Conservation (phyloP, 1,140 invertebrate genomes). For the Heliconius congener region DNA sequence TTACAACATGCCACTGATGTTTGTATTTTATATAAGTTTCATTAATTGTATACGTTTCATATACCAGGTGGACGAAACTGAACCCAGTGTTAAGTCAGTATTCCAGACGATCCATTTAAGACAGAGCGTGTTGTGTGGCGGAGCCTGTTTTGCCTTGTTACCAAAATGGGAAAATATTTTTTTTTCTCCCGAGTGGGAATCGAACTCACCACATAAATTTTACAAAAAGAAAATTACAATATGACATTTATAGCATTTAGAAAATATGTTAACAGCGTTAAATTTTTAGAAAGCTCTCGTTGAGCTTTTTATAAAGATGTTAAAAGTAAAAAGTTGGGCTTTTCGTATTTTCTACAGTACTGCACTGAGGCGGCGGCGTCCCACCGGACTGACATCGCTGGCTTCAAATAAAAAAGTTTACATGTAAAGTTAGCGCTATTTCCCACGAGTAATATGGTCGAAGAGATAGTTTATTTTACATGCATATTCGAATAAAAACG, state of each 20-base stretch:
- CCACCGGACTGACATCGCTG: neutral
- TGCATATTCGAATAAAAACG: too few species aligned
- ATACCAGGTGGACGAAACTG: too few species aligned
- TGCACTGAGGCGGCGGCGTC: neutral
- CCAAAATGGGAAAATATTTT: too few species aligned
- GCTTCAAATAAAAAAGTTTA: conserved; percentile 2
- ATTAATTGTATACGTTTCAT: too few species aligned
- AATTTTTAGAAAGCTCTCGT: neutral
- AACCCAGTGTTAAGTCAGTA: too few species aligned
- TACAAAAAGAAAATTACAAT: too few species aligned
- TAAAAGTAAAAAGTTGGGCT: neutral
- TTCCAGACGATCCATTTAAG: too few species aligned
- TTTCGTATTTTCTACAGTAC: neutral
- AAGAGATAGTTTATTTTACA: neutral
- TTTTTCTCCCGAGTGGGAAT: too few species aligned
- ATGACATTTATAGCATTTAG: neutral
- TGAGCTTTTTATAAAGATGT: neutral
- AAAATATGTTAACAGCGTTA: neutral
- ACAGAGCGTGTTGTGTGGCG: too few species aligned
- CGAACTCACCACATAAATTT: too few species aligned
- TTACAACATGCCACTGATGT: neutral
- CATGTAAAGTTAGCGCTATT: neutral
- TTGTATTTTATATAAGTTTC: neutral
- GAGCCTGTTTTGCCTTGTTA: too few species aligned
- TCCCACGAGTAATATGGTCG: neutral